A percentile compares a stretch with the other conserved stretches of the same genome.
Conservation (phyloP, 2,888 invertebrate genomes). For the Ganaspis brasiliensis region DNA sequence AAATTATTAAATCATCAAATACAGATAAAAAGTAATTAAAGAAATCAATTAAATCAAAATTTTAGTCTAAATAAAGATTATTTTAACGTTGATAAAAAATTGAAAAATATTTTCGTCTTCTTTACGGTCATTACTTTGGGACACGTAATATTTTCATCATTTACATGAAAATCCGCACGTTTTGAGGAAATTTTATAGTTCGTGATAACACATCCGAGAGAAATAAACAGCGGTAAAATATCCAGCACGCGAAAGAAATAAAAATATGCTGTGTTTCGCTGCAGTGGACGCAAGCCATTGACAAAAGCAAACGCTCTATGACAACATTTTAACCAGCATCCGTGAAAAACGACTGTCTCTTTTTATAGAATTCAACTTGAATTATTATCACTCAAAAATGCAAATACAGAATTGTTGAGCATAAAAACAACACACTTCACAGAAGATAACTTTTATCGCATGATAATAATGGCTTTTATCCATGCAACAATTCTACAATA, state of each 20-base stretch:
- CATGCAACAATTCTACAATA: not conserved
- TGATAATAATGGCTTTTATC: not conserved
- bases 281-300: slow-evolving; percentile 18
- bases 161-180: not conserved
- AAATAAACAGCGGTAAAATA: slow-evolving; percentile 32
- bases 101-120: no score
- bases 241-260: slow-evolving; percentile 22
- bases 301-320: slow-evolving; percentile 18
- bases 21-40: no score
- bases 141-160: not conserved
- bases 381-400: slow-evolving; percentile 16
- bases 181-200: not conserved
- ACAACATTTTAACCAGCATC: slow-evolving; percentile 12
- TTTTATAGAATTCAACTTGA: slow-evolving; percentile 37
- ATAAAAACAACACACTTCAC: not conserved
- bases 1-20: no score
- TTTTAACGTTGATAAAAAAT: no score
- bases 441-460: not conserved
- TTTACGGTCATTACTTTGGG: not conserved
- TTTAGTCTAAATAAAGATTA: no score
- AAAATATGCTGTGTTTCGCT: slow-evolving; percentile 24
- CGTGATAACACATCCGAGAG: slow-evolving; percentile 9
- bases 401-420: not conserved
- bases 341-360: slow-evolving; percentile 16
- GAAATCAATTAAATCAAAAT: no score